These are phyloP conservation scores for Eupristina koningsbergeri DNA, from an alignment of 1,140 invertebrate species.

Conservation along the genomic window DNA sequence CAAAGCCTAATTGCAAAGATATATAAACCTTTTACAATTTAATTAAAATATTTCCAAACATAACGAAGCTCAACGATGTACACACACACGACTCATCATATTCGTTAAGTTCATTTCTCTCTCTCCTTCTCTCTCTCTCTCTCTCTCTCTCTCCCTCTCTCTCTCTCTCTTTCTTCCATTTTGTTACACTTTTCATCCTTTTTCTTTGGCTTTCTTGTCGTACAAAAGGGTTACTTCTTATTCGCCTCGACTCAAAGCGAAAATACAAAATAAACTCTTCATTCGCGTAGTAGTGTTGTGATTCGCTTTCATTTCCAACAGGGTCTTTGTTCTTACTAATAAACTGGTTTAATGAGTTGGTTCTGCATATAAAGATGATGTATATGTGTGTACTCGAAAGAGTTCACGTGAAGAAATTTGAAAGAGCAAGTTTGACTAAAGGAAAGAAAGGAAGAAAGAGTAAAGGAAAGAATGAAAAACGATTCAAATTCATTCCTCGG, in stretches of 20 bases:
- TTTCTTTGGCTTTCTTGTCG: background rate
- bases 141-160: too few species aligned
- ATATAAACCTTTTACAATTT: background rate
- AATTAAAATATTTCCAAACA: constrained; percentile 38
- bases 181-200: background rate
- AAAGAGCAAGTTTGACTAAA: background rate
- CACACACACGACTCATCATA: background rate
- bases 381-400: background rate
- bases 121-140: too few species aligned
- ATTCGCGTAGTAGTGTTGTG: background rate
- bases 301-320: constrained; percentile 27
- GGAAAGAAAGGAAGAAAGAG: background rate
- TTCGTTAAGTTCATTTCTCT: constrained; percentile 26
- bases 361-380: background rate
- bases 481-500: background rate
- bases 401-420: background rate
- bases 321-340: constrained; percentile 50
- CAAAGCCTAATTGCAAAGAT: background rate
- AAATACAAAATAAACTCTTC: background rate
- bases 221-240: constrained; percentile 40
- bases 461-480: background rate
- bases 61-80: background rate
- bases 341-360: constrained; percentile 49
- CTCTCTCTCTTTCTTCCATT: background rate
- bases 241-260: background rate